These are phyloP conservation scores for Zaprionus ornatus DNA, from an alignment of 1,140 invertebrate genomes.

Conservation along the genomic window DNA sequence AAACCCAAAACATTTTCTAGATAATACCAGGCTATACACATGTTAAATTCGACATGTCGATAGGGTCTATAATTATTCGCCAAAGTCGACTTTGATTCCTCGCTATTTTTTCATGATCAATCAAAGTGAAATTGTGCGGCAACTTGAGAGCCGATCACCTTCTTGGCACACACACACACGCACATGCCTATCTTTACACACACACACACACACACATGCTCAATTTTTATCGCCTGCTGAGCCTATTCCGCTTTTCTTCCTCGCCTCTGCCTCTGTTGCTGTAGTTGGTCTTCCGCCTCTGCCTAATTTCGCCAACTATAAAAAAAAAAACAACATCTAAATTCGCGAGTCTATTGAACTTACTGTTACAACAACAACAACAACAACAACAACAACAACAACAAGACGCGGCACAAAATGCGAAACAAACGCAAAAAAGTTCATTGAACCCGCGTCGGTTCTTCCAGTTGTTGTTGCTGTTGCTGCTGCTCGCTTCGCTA, in stretches of 20 bases:
- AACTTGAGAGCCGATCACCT: background rate
- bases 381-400: conserved; percentile 26
- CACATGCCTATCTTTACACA: background rate
- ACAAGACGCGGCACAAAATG: conserved; percentile 11
- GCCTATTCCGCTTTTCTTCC: background rate
- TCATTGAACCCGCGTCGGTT: conserved; percentile 63
- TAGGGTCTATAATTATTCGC: too few relatives aligned
- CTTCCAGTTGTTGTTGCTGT: background rate
- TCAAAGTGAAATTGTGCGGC: background rate
- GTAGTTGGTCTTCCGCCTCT: background rate
- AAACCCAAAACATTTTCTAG: too few relatives aligned
- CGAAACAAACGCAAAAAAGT: conserved; percentile 59
- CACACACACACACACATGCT: conserved; percentile 1
- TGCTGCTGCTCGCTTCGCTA: conserved; percentile 24
- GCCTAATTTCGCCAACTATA: conserved; percentile 11
- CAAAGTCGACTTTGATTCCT: background rate
- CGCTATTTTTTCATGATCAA: background rate
- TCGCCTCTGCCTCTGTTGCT: background rate
- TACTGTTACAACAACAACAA: conserved; percentile 47
- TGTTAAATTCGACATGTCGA: too few relatives aligned
- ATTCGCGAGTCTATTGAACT: conserved; percentile 79
- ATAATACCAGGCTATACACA: too few relatives aligned
- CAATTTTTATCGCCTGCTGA: background rate
- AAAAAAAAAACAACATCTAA: conserved; percentile 17
- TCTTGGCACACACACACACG: background rate